Evolutionary conservation across 2,797 vertebrate genomes (phyloP), one percentile per base, ranked within the genome.

Genomic region (Limnodromus scolopaceus): DNA sequence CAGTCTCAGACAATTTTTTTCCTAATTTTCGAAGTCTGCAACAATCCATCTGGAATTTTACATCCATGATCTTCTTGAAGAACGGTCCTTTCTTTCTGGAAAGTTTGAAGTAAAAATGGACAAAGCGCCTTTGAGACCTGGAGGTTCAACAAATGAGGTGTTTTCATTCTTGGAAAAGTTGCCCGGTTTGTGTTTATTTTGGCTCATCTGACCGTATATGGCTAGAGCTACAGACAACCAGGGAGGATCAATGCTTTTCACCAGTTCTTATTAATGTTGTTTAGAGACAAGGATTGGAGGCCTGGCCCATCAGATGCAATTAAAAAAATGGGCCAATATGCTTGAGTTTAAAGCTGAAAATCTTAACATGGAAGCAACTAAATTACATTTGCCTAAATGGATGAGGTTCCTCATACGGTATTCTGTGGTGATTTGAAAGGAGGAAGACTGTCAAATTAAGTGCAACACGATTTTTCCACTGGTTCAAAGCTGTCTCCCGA

Each of bases 31-130:
- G 2, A 91, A 83, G 78, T 34, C 81, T 95, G 24, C 65, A 89
- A 80, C 88, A 92, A 95, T 96, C 95, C 78, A 94, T 87, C 92
- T 96, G 96, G 93, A 97, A 94, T 89, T 95, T 95, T 96, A 91
- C 82, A 55, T 87, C 49, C 61, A 89, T 25, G 53, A 80, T 96
- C 86, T 83, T 77, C 77, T 94, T 81, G 65, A 89, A 96, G 68
- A 97, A 92, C 11, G 0, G 32, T 23, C 38, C 80, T 96, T 92
- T 96, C 93, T 89, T 94, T 96, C 88, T 95, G 93, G 91, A 94
- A 96, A 96, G 81, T 96, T 71, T 94, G 84, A 93, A 91, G 75
- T 78, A 85, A 84, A 93, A 95, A 58, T 84, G 94, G 86, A 97
- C 96, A 97, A 97, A 96, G 90, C 3, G 22, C 80, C 95, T 97